These are phyloP conservation scores for Hirtodrosophila histrioides DNA, from an alignment of 2,888 invertebrate species.

Conservation along the genomic window DNA sequence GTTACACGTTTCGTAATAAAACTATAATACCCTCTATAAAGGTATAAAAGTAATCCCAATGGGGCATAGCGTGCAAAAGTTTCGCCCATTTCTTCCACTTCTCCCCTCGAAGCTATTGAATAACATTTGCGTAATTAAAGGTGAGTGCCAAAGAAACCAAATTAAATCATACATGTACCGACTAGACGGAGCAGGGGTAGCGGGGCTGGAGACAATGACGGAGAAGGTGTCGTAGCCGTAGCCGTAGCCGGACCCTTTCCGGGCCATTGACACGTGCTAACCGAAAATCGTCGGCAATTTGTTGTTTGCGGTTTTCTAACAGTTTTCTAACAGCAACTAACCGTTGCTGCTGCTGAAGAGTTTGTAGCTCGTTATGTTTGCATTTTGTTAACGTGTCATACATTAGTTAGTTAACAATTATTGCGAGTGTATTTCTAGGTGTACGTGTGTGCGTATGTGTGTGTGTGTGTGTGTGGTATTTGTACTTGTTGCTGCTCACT, in stretches of 20 bases:
- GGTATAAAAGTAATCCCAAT: too few relatives aligned
- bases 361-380: conserved; percentile 53
- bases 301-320: conserved; percentile 49
- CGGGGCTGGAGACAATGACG: neutral
- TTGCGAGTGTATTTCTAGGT: conserved; percentile 19
- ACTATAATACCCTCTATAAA: too few relatives aligned
- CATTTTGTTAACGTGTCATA: conserved; percentile 70
- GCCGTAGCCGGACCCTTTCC: conserved; percentile 25
- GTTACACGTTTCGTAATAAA: too few relatives aligned
- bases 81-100: conserved; percentile 54
- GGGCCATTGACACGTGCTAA: conserved; percentile 67
- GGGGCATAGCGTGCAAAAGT: conserved; percentile 36
- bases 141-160: conserved; percentile 47
- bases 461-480: conserved; percentile 38
- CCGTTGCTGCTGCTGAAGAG: conserved; percentile 14
- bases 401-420: conserved; percentile 71
- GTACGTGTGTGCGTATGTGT: conserved; percentile 21
- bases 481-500: conserved; percentile 75
- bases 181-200: neutral
- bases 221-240: neutral
- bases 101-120: conserved; percentile 54
- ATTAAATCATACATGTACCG: conserved; percentile 63
- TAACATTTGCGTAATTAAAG: conserved; percentile 75
- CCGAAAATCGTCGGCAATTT: conserved; percentile 39
- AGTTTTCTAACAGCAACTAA: conserved; percentile 10